Conservation (phyloP, 1,140 invertebrate genomes). For the Orussus abietinus region DNA sequence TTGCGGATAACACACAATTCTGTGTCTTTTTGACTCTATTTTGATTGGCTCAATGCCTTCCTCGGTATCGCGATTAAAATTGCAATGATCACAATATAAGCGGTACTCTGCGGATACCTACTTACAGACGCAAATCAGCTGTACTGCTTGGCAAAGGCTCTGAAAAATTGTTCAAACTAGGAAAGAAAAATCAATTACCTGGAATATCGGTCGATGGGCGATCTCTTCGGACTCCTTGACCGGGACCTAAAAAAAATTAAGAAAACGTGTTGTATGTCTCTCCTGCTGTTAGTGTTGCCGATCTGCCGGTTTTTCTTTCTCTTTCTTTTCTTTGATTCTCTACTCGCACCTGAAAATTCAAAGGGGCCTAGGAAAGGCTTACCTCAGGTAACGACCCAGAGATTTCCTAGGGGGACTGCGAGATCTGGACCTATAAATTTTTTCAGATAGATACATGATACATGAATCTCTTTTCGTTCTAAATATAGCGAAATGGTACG, state of each 20-base stretch:
- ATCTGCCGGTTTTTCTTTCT: slow-evolving; percentile 16
- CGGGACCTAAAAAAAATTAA: slow-evolving; percentile 44
- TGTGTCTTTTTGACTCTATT: too few relatives aligned
- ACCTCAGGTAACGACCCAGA: slow-evolving; percentile 40
- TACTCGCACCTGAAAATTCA: slow-evolving; percentile 38
- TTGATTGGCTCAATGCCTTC: too few relatives aligned
- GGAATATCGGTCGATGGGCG: slow-evolving; percentile 28
- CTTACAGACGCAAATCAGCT: slow-evolving; percentile 24
- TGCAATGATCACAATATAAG: slow-evolving; percentile 27
- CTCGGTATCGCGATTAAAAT: too few relatives aligned
- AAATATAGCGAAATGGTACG: too few relatives aligned
- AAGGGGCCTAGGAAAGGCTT: slow-evolving; percentile 23
- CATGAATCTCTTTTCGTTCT: slow-evolving; percentile 24
- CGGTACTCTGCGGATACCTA: slow-evolving; percentile 38
- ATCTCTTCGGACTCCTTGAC: slow-evolving; percentile 38
- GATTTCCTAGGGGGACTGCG: slow-evolving; percentile 35
- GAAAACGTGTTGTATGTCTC: slow-evolving; percentile 31
- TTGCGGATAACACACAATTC: too few relatives aligned
- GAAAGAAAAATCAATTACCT: slow-evolving; percentile 36
- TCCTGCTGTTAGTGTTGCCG: slow-evolving; percentile 17
- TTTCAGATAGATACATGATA: slow-evolving; percentile 34
- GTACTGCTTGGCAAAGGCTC: slow-evolving; percentile 25
- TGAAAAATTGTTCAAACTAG: slow-evolving; percentile 32
- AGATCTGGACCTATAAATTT: slow-evolving; percentile 44
- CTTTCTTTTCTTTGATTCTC: slow-evolving; percentile 22